Conservation (phyloP, 2,888 invertebrate species). For the Phanerotoma sp. region DNA sequence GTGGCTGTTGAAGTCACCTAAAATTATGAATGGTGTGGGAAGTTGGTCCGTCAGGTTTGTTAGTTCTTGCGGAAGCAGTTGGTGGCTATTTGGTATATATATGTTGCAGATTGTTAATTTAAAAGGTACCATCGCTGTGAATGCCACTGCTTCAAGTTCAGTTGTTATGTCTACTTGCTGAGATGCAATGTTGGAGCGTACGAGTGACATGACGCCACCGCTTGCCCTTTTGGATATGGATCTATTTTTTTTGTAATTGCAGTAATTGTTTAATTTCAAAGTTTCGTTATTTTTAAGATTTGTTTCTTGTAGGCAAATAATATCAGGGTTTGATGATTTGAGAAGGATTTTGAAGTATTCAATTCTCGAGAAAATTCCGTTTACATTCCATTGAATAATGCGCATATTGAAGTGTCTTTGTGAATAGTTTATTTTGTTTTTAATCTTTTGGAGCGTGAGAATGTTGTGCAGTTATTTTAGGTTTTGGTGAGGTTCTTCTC, state of each 20-base stretch:
- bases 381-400: conserved; percentile 22
- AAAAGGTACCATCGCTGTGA: conserved; percentile 18
- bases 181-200: conserved; percentile 18
- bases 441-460: no score
- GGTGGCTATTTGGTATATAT: conserved; percentile 22
- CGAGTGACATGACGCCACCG: conserved; percentile 31
- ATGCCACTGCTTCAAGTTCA: conserved; percentile 32
- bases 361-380: conserved; percentile 10
- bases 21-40: conserved; percentile 31
- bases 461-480: no score
- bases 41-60: conserved; percentile 28
- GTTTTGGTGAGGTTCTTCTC: no score
- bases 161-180: conserved; percentile 20
- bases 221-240: conserved; percentile 19
- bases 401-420: conserved; percentile 4
- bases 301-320: conserved; percentile 22
- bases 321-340: conserved; percentile 7
- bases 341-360: conserved; percentile 13
- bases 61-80: conserved; percentile 1
- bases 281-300: conserved; percentile 14
- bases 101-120: conserved; percentile 29
- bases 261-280: conserved; percentile 4
- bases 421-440: no score
- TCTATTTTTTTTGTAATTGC: conserved; percentile 22
- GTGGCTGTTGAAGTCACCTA: conserved; percentile 38